phyloP scores from a whole-genome alignment of 2,113 vertebrate genomes.

The Polypterus senegalus region DNA sequence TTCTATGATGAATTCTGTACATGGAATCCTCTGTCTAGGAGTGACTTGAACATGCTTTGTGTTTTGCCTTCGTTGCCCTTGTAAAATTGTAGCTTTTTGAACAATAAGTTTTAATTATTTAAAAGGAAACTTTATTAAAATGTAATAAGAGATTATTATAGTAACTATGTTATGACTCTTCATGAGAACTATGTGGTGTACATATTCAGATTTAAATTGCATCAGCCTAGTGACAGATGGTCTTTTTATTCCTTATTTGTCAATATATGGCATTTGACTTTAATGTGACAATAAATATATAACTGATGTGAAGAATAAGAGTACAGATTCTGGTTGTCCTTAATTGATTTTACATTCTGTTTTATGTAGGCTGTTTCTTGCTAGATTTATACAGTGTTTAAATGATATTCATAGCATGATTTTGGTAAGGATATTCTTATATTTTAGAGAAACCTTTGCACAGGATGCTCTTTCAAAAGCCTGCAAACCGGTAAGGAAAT shows the following conservation, averaged over 20 bases:
- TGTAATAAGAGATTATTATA: neutral
- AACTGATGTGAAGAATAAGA: neutral
- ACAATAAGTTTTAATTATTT: slow-evolving; percentile 4
- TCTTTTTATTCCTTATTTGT: neutral
- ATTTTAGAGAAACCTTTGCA: too few relatives aligned
- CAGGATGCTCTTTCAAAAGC: too few relatives aligned
- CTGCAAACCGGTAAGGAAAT: too few relatives aligned
- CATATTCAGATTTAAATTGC: neutral
- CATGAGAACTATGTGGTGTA: slow-evolving; percentile 2
- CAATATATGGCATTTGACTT: neutral
- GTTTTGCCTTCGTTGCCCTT: neutral
- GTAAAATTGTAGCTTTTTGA: neutral
- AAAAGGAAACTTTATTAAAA: neutral
- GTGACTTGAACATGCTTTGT: neutral
- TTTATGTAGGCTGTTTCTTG: too few relatives aligned
- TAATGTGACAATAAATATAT: slow-evolving; percentile 3
- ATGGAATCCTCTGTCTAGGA: neutral
- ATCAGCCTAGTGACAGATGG: neutral
- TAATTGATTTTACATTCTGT: too few relatives aligned
- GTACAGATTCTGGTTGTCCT: too few relatives aligned
- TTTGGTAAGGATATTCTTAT: too few relatives aligned
- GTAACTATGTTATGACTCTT: neutral
- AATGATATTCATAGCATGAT: too few relatives aligned
- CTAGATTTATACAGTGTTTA: too few relatives aligned
- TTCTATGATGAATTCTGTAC: neutral